phyloP scores from a whole-genome alignment of 2,113 vertebrate species.

The Notothenia rossii region DNA sequence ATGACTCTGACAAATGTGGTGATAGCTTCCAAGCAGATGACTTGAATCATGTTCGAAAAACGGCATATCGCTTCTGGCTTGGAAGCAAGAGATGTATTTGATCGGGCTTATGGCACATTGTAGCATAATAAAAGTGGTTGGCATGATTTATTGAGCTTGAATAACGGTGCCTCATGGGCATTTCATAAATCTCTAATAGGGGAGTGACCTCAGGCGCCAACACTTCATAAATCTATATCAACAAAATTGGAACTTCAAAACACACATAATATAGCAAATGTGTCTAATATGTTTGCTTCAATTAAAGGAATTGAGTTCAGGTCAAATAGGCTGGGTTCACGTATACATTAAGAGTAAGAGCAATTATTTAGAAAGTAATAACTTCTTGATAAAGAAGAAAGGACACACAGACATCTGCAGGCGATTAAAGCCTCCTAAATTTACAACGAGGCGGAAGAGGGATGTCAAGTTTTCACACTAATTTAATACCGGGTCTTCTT shows the following conservation, averaged over 20 bases:
- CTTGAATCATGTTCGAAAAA: constrained; percentile 46
- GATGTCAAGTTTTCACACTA: constrained; percentile 76
- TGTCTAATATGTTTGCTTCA: constrained; percentile 68
- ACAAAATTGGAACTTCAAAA: constrained; percentile 78
- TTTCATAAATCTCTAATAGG: constrained; percentile 84
- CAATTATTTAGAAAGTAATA: constrained; percentile 83
- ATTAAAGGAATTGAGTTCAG: constrained; percentile 68
- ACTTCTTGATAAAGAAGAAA: constrained; percentile 77
- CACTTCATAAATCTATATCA: constrained; percentile 85
- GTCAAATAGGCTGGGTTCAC: constrained; percentile 74
- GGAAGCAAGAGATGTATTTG: constrained; percentile 65
- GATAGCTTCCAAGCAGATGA: constrained; percentile 30
- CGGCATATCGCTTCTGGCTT: constrained; percentile 37
- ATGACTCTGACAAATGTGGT: constrained; percentile 37
- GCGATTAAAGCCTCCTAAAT: constrained; percentile 76
- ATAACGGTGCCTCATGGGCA: constrained; percentile 72
- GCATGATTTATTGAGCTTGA: constrained; percentile 80
- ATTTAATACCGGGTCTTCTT: constrained; percentile 65
- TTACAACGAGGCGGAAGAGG: constrained; percentile 75
- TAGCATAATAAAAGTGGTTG: constrained; percentile 68
- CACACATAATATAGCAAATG: constrained; percentile 66
- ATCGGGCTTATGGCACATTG: constrained; percentile 71
- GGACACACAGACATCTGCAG: constrained; percentile 75
- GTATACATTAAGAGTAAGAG: constrained; percentile 70
- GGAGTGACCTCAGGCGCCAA: constrained; percentile 77